Base-by-base conservation (phyloP, 2,888 invertebrate species). In the Drosophila affinis region DNA sequence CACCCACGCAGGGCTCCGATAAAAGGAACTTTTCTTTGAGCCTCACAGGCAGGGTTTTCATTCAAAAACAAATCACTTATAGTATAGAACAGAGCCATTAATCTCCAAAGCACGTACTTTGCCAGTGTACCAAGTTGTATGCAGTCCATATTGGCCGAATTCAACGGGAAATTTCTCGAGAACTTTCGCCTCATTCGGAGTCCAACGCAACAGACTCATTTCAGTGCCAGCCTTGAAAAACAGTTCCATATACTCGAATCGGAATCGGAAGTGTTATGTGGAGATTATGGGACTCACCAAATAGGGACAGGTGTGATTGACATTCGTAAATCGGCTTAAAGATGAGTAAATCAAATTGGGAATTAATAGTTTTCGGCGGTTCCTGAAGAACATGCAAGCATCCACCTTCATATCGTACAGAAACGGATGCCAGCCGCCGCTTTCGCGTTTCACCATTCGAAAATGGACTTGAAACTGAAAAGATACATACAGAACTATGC, bases 351-450 rank as follows among this genome's bases (percentile, higher is more conserved):
- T 60, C 0, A 79, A 0, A 3, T 53, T 54, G 1, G 69, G 17
- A 18, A 78, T 32, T 6, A 51, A 47, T 29, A 63, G 54, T 9
- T n/a, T 63, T 1, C 61, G 24, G 5, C 12, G 56, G 3, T 52
- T 61, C 1, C 3, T 32, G 44, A 74, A 60, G 21, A 64, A 78
- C 4, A 62, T 29, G 21, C 78, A 78, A 10, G 56, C 3, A 27
- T 78, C 75, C 14, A 77, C 0, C 0, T 6, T 67, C 24, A 79
- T 77, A 0, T 44, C 44, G 32, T 78, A 78, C 9, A 78, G 21
- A 44, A 78, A 78, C 0, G 78, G 78, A 60, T 79, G 78, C 80
- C 80, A 78, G 5, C 78, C 77, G 0, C 77, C 75, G 17, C 45
- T 44, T 52, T 76, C 75, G 0, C 74, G 77, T 14, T 77, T 76